Base-by-base conservation (phyloP, 2,797 vertebrate genomes). In the Sus cebifrons region DNA sequence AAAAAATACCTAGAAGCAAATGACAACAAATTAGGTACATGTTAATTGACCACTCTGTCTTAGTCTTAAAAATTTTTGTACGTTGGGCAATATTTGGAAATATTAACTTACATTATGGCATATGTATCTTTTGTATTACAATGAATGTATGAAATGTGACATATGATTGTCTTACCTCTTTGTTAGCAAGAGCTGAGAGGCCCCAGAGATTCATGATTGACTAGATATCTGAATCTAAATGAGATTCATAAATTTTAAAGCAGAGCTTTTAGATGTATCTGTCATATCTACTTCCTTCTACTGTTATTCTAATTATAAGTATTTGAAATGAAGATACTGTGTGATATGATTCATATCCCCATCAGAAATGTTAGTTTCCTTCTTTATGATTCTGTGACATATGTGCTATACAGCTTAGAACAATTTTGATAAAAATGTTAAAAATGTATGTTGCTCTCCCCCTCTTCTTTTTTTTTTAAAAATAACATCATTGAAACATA, bases 361-460 rank as follows among this genome's bases (percentile, higher is more conserved):
- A 77, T 83, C 32, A 94, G 67, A 94, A 97, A 88, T 91, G 77
- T 96, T 96, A 96, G 85, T 95, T 97, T 96, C 94, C 86, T 96
- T 91, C 64, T 89, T 91, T 77, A 81, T 71, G 25, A 71, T 79
- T 95, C 44, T 95, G 17, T 64, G 75, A 95, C 90, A 95, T 96
- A 94, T 82, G 92, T 85, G 75, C 58, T 83, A 56, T 75, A 86
- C 1, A 68, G 12, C 83, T 94, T 58, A 79, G 21, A 68, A 96
- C 10, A 92, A 74, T n/a, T 93, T 23, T 68, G 15, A 89, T 92
- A 52, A 95, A 95, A 90, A 86, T 62, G n/a, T 94, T 85, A 91
- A 89, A 94, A 96, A 86, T 56, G 4, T 65, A 18, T 71, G 13
- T 86, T 89, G 2, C 5, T 49, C 58, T 73, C 13, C 12, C 32